Base-by-base conservation (phyloP, 2,113 vertebrate genomes). In the Callipepla squamata region DNA sequence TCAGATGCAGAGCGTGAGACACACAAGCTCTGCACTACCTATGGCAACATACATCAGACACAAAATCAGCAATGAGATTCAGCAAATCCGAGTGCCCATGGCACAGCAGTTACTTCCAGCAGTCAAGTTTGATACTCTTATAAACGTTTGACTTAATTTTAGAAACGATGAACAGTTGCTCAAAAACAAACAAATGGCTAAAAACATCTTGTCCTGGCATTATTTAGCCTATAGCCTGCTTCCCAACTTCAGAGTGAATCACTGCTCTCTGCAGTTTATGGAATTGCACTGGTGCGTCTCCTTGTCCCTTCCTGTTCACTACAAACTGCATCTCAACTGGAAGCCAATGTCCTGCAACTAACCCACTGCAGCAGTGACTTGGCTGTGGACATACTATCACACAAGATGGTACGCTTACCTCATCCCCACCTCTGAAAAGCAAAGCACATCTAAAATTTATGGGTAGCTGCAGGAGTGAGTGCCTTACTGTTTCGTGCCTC, bases 191-290 rank as follows among this genome's bases (percentile, higher is more conserved):
- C 20, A 73, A 38, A 48, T 7, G 58, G 38, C 30, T 68, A 48
- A 65, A 78, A 53, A 2, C 26, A 50, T 5, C 8, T 0, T 42
- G 22, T 62, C 74, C 48, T 53, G 13, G 25, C 14, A 16, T 57
- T 17, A 58, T 1, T 38, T 21, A 85, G 20, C 17, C 26, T 45
- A 20, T 9, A 81, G 48, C 20, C 13, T 72, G 62, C 36, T 76
- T 38, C 53, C 30, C 34, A n/a, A 38, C 44, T 51, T 68, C n/a
- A 47, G 65, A 61, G 26, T 3, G 40, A 88, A 53, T 9, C 30
- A 69, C 0, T 0, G 34, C 17, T 19, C 34, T 40, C 62, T 61
- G 23, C 2, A 0, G 58, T 75, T 85, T n/a, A 59, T 58, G 38
- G 34, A 85, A 79, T 21, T 53, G 28, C 28, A 23, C 44, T 55